A percentile compares a stretch with the other conserved stretches of the same genome.
Evolutionary conservation across 2,888 invertebrate genomes (phyloP).

Genomic region (Drosophila peninsularis): DNA sequence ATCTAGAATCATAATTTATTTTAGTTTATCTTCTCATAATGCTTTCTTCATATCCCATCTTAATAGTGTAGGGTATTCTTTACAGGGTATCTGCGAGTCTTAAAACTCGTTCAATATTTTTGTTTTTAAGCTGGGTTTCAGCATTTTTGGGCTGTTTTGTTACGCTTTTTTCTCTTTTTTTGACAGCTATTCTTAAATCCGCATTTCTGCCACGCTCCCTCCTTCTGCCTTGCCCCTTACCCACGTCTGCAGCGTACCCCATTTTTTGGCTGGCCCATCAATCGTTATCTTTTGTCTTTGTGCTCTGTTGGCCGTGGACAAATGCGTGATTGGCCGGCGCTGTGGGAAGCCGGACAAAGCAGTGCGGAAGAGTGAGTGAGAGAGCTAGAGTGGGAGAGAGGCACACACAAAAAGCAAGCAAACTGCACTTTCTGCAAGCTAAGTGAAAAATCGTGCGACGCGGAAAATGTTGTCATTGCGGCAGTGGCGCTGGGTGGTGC

Average conservation of each 20-base stretch:
- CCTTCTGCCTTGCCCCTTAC: neutral
- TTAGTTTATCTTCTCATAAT: too few relatives aligned
- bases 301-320: slow-evolving; percentile 42
- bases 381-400: slow-evolving; percentile 4
- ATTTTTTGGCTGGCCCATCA: slow-evolving; percentile 17
- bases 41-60: neutral
- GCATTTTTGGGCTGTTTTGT: slow-evolving; percentile 41
- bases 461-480: slow-evolving; percentile 59
- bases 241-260: too few relatives aligned
- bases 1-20: too few relatives aligned
- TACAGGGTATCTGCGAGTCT: slow-evolving; percentile 9
- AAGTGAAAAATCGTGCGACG: slow-evolving; percentile 61
- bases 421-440: slow-evolving; percentile 57
- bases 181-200: slow-evolving; percentile 41
- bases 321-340: slow-evolving; percentile 73
- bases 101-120: neutral
- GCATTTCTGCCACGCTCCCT: neutral
- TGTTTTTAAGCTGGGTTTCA: slow-evolving; percentile 14
- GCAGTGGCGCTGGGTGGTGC: slow-evolving; percentile 8
- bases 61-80: neutral
- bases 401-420: slow-evolving; percentile 30
- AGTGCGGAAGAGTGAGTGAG: neutral
- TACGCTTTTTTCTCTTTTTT: slow-evolving; percentile 35
- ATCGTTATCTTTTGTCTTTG: slow-evolving; percentile 47
- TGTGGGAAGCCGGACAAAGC: slow-evolving; percentile 44